Base-by-base conservation (phyloP, 2,888 invertebrate species). In the Platycnemis pennipes region DNA sequence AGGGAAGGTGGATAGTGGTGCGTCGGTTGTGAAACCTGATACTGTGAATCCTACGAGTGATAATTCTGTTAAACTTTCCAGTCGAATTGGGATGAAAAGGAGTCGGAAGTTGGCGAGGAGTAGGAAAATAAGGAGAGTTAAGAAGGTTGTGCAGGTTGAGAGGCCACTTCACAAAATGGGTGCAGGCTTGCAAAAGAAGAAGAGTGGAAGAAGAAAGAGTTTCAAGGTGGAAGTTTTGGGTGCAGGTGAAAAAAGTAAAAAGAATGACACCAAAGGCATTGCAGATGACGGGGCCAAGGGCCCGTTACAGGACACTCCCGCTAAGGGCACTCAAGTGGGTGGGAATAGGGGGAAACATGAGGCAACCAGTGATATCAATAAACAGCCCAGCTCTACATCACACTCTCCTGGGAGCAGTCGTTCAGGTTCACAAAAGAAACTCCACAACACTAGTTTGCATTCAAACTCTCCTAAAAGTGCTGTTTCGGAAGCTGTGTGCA, bases 81-180 rank as follows among this genome's bases (percentile, higher is more conserved):
- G 91, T 31, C 85, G 89, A 42, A 53, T 94, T 42, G 94, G 94
- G n/a, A 46, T 91, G 56, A 94, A 94, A 94, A 94, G 69, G 86
- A 94, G 94, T n/a, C 56, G 91, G 44, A 91, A 91, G 44, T 26
- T 91, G n/a, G 91, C 63, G 3, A 63, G 63, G 63, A 91, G 63
- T 63, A 56, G 91, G 69, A 91, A 91, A 63, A 91, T 91, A 44
- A 63, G 56, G 16, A 94, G 88, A 94, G 89, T 95, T 8, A 95
- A 94, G 94, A 88, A 94, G 19, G 94, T 88, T 89, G 94, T 94
- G 11, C 88, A 88, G 7, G 44, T 94, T 86, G 95, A 95, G 94
- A 96, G 95, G 88, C 95, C 95, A 44, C 95, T 95, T 69, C 95
- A 95, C 46, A 96, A 96, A 89, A 96, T 94, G 45, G 94, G 89